Evolutionary conservation across 35 echinoderm and acorn worm genomes (phyloP).

Genomic region (Acanthaster planci): DNA sequence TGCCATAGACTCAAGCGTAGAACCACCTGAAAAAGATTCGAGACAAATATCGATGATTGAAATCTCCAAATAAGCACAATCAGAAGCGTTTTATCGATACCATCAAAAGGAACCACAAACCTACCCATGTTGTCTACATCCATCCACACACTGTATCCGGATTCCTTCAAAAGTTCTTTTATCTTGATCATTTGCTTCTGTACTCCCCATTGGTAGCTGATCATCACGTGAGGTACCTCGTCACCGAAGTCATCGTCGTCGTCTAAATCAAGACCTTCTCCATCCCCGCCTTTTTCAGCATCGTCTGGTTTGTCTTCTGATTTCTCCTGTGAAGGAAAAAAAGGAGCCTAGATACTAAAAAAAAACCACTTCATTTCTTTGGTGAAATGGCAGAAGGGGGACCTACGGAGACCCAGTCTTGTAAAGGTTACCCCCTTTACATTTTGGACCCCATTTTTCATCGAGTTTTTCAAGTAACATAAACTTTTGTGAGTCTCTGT

Average conservation of each 20-base stretch:
- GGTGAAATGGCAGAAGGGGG: too few species aligned
- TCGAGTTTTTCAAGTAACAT: too few species aligned
- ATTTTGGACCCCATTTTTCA: too few species aligned
- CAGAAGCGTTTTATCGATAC: too few species aligned
- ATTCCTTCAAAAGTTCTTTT: conserved; percentile 46
- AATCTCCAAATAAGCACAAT: too few species aligned
- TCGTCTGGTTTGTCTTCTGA: neutral
- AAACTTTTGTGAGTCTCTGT: too few species aligned
- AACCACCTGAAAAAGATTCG: conserved; percentile 18
- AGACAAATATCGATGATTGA: neutral
- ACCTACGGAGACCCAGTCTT: too few species aligned
- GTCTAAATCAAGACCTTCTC: neutral
- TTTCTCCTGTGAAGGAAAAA: neutral
- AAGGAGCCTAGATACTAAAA: too few species aligned
- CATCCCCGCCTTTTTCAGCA: neutral
- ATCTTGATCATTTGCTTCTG: conserved; percentile 51
- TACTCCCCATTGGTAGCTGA: conserved; percentile 83
- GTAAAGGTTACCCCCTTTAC: too few species aligned
- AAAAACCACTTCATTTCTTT: too few species aligned
- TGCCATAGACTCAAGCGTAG: conserved; percentile 53
- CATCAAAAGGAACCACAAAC: too few species aligned
- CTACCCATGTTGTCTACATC: conserved; percentile 79
- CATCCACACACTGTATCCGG: conserved; percentile 78
- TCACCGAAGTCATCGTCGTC: neutral
- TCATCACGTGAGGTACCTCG: conserved; percentile 52